Evolutionary conservation across 2,888 invertebrate genomes (phyloP).

Genomic region (Lobophora halterata): DNA sequence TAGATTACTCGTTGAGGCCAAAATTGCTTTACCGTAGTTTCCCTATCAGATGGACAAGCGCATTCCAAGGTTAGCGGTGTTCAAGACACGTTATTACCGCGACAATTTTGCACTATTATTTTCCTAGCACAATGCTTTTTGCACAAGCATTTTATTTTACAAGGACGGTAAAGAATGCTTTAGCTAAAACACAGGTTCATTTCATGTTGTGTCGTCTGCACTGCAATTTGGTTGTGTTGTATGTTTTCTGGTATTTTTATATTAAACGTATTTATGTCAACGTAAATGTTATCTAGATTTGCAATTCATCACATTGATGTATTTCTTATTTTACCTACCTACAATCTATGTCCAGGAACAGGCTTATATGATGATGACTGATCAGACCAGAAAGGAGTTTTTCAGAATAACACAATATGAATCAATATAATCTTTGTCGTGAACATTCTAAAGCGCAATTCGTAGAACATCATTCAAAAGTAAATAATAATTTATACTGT

Average conservation of each 20-base stretch:
- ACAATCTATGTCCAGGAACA: too few relatives aligned
- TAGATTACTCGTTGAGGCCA: conserved; percentile 7
- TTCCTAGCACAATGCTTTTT: conserved; percentile 29
- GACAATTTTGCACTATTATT: conserved; percentile 43
- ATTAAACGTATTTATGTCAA: conserved; percentile 1
- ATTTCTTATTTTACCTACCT: too few relatives aligned
- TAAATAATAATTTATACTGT: too few relatives aligned
- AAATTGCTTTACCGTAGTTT: conserved; percentile 25
- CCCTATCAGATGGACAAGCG: conserved; percentile 37
- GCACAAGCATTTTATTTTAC: conserved; percentile 31
- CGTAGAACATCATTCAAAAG: too few relatives aligned
- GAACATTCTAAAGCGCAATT: too few relatives aligned
- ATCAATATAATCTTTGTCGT: too few relatives aligned
- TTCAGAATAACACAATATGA: too few relatives aligned
- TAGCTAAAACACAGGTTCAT: neutral
- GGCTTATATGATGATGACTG: too few relatives aligned
- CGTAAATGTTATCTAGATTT: conserved; percentile 1
- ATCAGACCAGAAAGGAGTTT: too few relatives aligned
- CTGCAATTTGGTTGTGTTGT: conserved; percentile 27
- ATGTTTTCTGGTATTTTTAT: conserved; percentile 11
- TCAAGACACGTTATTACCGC: conserved; percentile 35
- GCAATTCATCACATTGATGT: too few relatives aligned
- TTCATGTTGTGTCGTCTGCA: conserved; percentile 26
- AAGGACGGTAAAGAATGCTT: conserved; percentile 1
- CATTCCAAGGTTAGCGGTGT: conserved; percentile 38